Conservation (phyloP, 2,888 invertebrate genomes). For the Hirtodrosophila trivittata region DNA sequence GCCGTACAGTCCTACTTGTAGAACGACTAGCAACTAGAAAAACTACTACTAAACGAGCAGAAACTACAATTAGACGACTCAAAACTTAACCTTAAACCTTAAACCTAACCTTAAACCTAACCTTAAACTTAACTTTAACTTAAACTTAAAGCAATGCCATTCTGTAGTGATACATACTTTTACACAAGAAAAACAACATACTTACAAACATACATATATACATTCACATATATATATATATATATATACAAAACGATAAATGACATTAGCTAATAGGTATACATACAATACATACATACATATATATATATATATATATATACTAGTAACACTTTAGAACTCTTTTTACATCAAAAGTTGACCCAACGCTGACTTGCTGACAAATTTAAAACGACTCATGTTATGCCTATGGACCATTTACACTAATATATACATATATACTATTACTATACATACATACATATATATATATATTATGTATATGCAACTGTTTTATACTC, state of each 20-base stretch:
- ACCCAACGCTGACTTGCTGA: slow-evolving; percentile 54
- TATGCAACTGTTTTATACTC: slow-evolving; percentile 71
- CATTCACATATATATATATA: slow-evolving; percentile 27
- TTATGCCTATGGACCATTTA: slow-evolving; percentile 70
- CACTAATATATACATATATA: slow-evolving; percentile 41
- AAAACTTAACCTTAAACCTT: slow-evolving; percentile 7
- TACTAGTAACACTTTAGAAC: slow-evolving; percentile 34
- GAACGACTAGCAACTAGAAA: slow-evolving; percentile 58
- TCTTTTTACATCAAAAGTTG: slow-evolving; percentile 32
- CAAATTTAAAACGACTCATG: slow-evolving; percentile 53
- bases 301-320: slow-evolving; percentile 11
- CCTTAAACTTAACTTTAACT: slow-evolving; percentile 8
- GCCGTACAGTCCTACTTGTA: slow-evolving; percentile 42
- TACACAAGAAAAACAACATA: slow-evolving; percentile 37
- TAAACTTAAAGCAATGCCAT: slow-evolving; percentile 83
- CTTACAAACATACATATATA: slow-evolving; percentile 33
- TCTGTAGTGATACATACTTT: slow-evolving; percentile 79
- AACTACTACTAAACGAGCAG: slow-evolving; percentile 58
- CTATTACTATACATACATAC: slow-evolving; percentile 27
- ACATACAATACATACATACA: slow-evolving; percentile 19
- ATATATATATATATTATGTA: slow-evolving; percentile 1
- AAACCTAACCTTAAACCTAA: background rate
- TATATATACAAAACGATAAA: slow-evolving; percentile 7
- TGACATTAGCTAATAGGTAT: slow-evolving; percentile 1
- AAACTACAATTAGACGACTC: slow-evolving; percentile 33